phyloP scores from a whole-genome alignment of 1,140 invertebrate species.

The Hetaerina americana region DNA sequence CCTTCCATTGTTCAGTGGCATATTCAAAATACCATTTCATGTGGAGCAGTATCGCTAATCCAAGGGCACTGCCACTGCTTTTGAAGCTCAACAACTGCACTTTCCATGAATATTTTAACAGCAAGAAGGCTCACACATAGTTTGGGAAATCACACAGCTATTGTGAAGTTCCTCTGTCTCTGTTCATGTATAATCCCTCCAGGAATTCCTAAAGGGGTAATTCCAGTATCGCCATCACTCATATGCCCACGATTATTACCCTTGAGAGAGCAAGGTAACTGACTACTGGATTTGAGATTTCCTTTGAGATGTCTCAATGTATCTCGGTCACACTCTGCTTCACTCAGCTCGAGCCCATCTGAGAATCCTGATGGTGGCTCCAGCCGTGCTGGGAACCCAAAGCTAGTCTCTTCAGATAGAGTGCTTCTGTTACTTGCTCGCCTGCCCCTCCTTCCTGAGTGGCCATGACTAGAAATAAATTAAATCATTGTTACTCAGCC shows the following conservation, averaged over 20 bases:
- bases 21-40: too few species aligned
- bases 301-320: conserved; percentile 55
- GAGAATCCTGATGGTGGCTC: background rate
- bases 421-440: background rate
- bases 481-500: too few species aligned
- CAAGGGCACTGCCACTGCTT: too few species aligned
- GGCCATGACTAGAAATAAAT: too few species aligned
- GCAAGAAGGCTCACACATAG: too few species aligned
- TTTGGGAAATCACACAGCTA: background rate
- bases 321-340: conserved; percentile 60
- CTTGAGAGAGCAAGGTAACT: background rate
- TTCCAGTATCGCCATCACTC: background rate
- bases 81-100: too few species aligned
- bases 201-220: background rate
- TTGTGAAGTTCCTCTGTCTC: background rate
- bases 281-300: background rate
- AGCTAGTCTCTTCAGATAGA: background rate
- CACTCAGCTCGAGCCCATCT: conserved; percentile 43
- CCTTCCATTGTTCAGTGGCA: too few species aligned
- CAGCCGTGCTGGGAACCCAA: background rate
- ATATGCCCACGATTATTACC: background rate
- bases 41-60: too few species aligned
- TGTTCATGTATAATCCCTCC: background rate
- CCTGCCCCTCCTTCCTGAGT: background rate
- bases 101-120: too few species aligned